A percentile compares a stretch with the other conserved stretches of the same genome.
phyloP scores from a whole-genome alignment of 2,888 invertebrate species.

The Isotomurus palustris region DNA sequence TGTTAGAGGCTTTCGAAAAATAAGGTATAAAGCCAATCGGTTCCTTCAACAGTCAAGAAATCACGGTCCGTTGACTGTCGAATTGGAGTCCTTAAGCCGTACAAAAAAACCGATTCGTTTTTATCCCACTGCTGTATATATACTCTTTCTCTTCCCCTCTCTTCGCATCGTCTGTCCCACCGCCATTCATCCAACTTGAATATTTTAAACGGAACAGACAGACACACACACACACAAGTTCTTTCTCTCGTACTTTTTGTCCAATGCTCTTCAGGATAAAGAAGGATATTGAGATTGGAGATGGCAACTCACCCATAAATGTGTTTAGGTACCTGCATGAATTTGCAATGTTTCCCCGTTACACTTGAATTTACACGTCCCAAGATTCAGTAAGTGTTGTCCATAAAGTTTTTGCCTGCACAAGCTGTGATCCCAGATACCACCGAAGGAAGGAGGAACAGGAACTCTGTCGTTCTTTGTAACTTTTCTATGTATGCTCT shows the following conservation, averaged over 20 bases:
- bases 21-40: neutral
- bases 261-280: neutral
- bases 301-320: neutral
- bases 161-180: neutral
- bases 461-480: neutral
- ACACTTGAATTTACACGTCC: no score
- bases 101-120: no score
- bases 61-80: slow-evolving; percentile 1
- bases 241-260: neutral
- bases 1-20: neutral
- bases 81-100: no score
- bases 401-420: no score
- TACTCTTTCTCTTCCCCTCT: neutral
- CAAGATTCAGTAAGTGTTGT: no score
- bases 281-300: neutral
- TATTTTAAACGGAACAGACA: neutral
- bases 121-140: neutral
- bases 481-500: neutral
- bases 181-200: neutral
- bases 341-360: neutral
- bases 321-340: neutral
- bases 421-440: neutral
- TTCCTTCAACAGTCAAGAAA: neutral
- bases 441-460: neutral
- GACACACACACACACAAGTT: neutral